Evolutionary conservation across 2,888 invertebrate genomes (phyloP).

Genomic region (Trilocha varians): DNA sequence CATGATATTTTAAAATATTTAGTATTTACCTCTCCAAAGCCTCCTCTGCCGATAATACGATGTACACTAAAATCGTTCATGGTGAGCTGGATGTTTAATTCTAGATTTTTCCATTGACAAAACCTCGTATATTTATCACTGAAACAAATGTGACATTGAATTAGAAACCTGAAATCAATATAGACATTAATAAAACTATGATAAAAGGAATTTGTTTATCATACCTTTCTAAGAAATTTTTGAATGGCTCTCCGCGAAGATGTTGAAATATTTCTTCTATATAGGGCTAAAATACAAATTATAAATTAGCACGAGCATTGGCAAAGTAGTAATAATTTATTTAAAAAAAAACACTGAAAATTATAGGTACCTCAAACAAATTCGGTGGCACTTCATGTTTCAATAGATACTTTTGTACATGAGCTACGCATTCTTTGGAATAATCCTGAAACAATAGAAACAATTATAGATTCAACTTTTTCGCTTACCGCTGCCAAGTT

Average conservation of each 20-base stretch:
- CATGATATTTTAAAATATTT: background rate
- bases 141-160: slow-evolving; percentile 50
- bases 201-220: background rate
- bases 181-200: background rate
- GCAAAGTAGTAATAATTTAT: background rate
- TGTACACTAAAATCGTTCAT: slow-evolving; percentile 99
- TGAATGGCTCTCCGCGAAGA: slow-evolving; percentile 96
- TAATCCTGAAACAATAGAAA: slow-evolving; percentile 86
- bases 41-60: slow-evolving; percentile 98
- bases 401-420: slow-evolving; percentile 98
- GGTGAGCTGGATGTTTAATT: slow-evolving; percentile 99
- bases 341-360: slow-evolving; percentile 9
- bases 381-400: slow-evolving; percentile 97
- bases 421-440: slow-evolving; percentile 96
- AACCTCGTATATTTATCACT: slow-evolving; percentile 99
- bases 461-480: slow-evolving; percentile 12
- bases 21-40: slow-evolving; percentile 89
- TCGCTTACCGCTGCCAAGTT: background rate
- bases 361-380: slow-evolving; percentile 90
- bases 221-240: slow-evolving; percentile 98
- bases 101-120: slow-evolving; percentile 99
- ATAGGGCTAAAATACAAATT: slow-evolving; percentile 85
- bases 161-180: background rate
- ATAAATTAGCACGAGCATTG: background rate
- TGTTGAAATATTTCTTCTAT: slow-evolving; percentile 99